These are phyloP conservation scores for Pemphredon lugubris DNA, from an alignment of 2,888 invertebrate species.

Conservation along the genomic window DNA sequence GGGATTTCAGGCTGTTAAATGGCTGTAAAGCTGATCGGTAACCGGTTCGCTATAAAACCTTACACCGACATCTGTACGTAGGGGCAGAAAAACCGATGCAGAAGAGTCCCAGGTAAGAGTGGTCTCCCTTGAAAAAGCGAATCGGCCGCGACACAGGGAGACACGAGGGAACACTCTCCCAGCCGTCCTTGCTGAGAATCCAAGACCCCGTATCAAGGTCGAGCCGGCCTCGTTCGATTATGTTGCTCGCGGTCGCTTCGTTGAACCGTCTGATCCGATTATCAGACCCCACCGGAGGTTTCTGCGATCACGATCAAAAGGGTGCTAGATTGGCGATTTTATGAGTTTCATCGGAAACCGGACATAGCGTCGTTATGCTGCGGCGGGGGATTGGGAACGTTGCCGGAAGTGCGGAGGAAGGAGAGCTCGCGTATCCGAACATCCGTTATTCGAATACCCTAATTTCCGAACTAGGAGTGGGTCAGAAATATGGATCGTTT, in stretches of 20 bases:
- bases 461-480: too few relatives aligned
- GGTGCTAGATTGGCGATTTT: not conserved
- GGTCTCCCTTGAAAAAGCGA: constrained; percentile 68
- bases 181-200: constrained; percentile 66
- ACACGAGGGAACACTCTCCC: constrained; percentile 27
- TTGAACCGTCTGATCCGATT: constrained; percentile 33
- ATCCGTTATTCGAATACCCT: too few relatives aligned
- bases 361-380: not conserved
- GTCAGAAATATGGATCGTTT: too few relatives aligned
- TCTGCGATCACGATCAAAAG: constrained; percentile 19
- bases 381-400: not conserved
- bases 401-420: too few relatives aligned
- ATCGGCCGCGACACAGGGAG: constrained; percentile 41
- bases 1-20: constrained; percentile 34
- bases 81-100: constrained; percentile 52
- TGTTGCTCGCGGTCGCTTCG: constrained; percentile 26
- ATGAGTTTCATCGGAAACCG: not conserved
- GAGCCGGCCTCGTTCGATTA: constrained; percentile 26
- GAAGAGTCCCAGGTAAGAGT: constrained; percentile 52
- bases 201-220: constrained; percentile 60
- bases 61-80: constrained; percentile 51
- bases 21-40: constrained; percentile 48
- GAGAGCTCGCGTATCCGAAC: too few relatives aligned
- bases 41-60: constrained; percentile 53
- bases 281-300: constrained; percentile 21